These are phyloP conservation scores for Phataginus tricuspis DNA, from an alignment of 2,797 vertebrate genomes.

Conservation along the genomic window DNA sequence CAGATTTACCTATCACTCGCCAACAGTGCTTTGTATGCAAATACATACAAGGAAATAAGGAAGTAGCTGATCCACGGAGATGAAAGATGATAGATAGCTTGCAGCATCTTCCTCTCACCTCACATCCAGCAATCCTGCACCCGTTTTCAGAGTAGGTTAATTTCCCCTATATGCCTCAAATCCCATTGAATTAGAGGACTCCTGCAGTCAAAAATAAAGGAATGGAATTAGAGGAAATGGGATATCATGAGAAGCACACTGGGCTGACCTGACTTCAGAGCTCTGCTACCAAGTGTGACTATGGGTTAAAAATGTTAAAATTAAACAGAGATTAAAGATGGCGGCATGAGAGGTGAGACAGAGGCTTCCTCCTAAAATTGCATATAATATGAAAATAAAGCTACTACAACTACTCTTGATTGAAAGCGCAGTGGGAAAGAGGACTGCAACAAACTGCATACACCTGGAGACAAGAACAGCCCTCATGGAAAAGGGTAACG, in stretches of 20 bases:
- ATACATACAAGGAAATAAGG: constrained; percentile 37
- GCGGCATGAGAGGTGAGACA: too few species aligned
- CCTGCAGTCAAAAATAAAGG: background rate
- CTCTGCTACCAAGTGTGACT: background rate
- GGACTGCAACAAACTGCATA: too few species aligned
- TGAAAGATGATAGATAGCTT: background rate
- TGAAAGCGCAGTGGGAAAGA: too few species aligned
- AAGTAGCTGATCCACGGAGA: background rate
- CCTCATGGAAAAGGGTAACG: too few species aligned
- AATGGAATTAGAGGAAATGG: background rate
- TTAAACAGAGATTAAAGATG: too few species aligned
- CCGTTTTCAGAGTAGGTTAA: background rate
- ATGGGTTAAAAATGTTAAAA: background rate
- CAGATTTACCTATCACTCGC: background rate
- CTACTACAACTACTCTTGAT: too few species aligned
- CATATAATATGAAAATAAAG: too few species aligned
- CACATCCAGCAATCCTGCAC: constrained; percentile 21
- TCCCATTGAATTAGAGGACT: background rate
- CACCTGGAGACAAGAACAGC: too few species aligned
- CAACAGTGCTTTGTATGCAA: background rate
- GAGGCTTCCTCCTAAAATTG: too few species aligned
- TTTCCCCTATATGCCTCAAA: background rate
- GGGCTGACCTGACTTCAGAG: background rate
- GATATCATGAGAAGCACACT: background rate
- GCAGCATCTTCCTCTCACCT: background rate